These are phyloP conservation scores for Takifugu flavidus DNA, from an alignment of 2,113 vertebrate genomes.

Conservation along the genomic window DNA sequence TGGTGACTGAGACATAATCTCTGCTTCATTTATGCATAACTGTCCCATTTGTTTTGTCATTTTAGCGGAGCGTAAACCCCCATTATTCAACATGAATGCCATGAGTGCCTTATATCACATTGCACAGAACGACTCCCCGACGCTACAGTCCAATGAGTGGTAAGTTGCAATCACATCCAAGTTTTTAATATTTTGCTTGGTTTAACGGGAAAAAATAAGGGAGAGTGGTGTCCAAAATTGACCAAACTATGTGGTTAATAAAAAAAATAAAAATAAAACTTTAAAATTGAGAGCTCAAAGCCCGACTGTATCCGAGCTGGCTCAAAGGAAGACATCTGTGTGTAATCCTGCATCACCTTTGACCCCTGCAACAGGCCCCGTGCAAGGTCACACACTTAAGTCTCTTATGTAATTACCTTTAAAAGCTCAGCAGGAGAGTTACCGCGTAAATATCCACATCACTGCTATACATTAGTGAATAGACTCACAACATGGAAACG, in stretches of 20 bases:
- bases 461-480: background rate
- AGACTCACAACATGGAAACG: conserved; percentile 11
- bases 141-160: conserved; percentile 94
- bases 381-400: conserved; percentile 36
- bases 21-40: conserved; percentile 1
- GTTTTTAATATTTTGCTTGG: too few species aligned
- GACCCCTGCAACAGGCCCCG: conserved; percentile 25
- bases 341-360: conserved; percentile 44
- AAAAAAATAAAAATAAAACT: too few species aligned
- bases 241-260: background rate
- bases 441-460: background rate
- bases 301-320: background rate
- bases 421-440: conserved; percentile 17
- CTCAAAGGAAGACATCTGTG: conserved; percentile 29
- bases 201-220: too few species aligned
- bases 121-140: conserved; percentile 97
- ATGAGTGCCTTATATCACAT: conserved; percentile 99
- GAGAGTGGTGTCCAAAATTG: background rate
- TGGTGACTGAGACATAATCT: background rate
- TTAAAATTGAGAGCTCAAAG: too few species aligned
- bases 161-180: conserved; percentile 70
- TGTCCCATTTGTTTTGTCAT: conserved; percentile 6
- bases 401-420: conserved; percentile 48
- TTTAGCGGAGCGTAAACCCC: conserved; percentile 96
- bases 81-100: conserved; percentile 99